Evolutionary conservation across 1,140 invertebrate species (phyloP), one percentile per base, ranked within the genome.

Genomic region (Tetramorium simillimum): DNA sequence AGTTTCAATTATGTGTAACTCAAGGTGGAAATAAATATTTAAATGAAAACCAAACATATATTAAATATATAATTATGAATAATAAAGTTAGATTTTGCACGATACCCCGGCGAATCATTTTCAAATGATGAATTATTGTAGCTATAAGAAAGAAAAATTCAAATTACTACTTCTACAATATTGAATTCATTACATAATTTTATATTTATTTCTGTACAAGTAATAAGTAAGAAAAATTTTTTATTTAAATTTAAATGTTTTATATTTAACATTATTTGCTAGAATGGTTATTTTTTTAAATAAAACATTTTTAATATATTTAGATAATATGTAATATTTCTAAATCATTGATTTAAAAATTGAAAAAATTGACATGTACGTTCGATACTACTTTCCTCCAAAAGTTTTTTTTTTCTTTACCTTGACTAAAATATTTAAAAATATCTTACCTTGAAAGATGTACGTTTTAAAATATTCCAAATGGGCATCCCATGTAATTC

Each of bases 131-230:
- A 67, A 28, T 37, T 72, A 89, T 62, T 16, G 14, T 28, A 56
- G 18, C 88, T 90, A 70, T n/a, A 73, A 70, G 9, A 49, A 67
- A 80, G 7, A 76, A 62, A 70, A 49, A 69, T 63, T 43, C 10
- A 0, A n/a, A 9, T 82, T 56, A 82, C 51, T 65, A 65, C 43
- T 37, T 46, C 16, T 33, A 72, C 12, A 7, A 53, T 56, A 78
- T n/a, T 43, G 0, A 10, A 63, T 49, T 49, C 16, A 33, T 21
- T 21, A 60, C 18, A 14, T 37, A n/a, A n/a, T n/a, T n/a, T n/a
- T n/a, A n/a, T n/a, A n/a, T n/a, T n/a, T n/a, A n/a, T n/a, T n/a
- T n/a, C n/a, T n/a, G n/a, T n/a, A n/a, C n/a, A n/a, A n/a, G n/a
- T n/a, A n/a, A 37, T n/a, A 51, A 10, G 14, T 72, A 49, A 33